Conservation (phyloP, 2,113 vertebrate genomes). For the Neogobius melanostomus region DNA sequence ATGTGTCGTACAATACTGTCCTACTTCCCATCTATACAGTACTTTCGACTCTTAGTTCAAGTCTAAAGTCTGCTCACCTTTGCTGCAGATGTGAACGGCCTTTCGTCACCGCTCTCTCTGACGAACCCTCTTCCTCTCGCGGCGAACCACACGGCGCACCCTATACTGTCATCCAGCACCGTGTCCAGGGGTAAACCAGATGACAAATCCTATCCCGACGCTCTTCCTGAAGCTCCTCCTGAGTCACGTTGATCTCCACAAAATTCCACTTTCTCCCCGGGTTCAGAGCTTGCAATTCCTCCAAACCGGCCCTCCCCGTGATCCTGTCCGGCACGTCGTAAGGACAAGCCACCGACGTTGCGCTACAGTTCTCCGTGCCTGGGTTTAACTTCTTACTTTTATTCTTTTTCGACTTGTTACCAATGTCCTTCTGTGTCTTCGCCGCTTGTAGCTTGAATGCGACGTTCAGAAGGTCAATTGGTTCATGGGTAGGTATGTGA, state of each 20-base stretch:
- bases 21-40: not conserved
- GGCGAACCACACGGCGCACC: slow-evolving; percentile 97
- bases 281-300: slow-evolving; percentile 80
- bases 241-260: slow-evolving; percentile 87
- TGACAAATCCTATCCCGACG: slow-evolving; percentile 78
- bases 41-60: not conserved
- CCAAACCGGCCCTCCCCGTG: slow-evolving; percentile 84
- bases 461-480: slow-evolving; percentile 94
- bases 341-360: not conserved
- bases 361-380: not conserved
- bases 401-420: slow-evolving; percentile 43
- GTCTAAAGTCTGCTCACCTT: slow-evolving; percentile 77
- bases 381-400: slow-evolving; percentile 41
- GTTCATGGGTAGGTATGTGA: slow-evolving; percentile 81
- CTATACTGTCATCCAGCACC: slow-evolving; percentile 95
- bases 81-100: slow-evolving; percentile 79
- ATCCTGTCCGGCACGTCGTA: slow-evolving; percentile 89
- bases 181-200: slow-evolving; percentile 84
- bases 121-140: slow-evolving; percentile 83
- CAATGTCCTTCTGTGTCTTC: slow-evolving; percentile 33
- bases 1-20: too few relatives aligned
- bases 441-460: slow-evolving; percentile 81
- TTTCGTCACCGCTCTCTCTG: slow-evolving; percentile 54
- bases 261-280: slow-evolving; percentile 90
- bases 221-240: slow-evolving; percentile 83